Evolutionary conservation across 2,113 vertebrate species (phyloP), one percentile per base, ranked within the genome.

Genomic region (Phalacrocorax carbo): DNA sequence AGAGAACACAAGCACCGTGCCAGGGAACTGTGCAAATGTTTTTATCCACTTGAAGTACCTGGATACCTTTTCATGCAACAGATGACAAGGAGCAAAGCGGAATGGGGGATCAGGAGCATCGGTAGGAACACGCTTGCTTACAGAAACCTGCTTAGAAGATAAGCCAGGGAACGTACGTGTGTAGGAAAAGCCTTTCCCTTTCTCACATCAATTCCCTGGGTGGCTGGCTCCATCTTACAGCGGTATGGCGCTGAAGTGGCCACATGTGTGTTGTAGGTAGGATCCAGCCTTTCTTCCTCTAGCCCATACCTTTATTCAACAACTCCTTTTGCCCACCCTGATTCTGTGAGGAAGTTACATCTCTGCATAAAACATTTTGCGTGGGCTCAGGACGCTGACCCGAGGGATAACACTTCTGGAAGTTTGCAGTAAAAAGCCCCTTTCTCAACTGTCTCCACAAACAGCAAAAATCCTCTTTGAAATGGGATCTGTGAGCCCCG

Each of bases 391-490:
- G 26, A 25, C 19, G 8, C 20, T 36, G 69, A n/a, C 68, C 11
- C 6, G 8, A 66, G 46, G 71, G 26, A 86, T 46, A 42, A 18
- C 29, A 32, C 9, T 76, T 75, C 8, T 0, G 4, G 57, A 79
- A 81, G 54, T n/a, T n/a, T 58, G 40, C 29, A 40, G 8, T 60
- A 65, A 69, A 66, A 69, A 38, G 15, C 11, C 15, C n/a, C 23
- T 78, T 89, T 96, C 79, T 83, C 75, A 58, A 30, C 32, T 38
- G 76, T 66, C 76, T 92, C 52, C 49, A 60, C 23, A 34, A 90
- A 68, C 12, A 76, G 73, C 34, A 61, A 62, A 75, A 48, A 5
- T 1, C 26, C 23, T 32, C 57, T 62, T 46, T 5, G 57, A 81
- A 96, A 89, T 15, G 48, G 55, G 79, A 88, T 85, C 61, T 82